Conservation (phyloP, 2,888 invertebrate species). For the Pomacea canaliculata region DNA sequence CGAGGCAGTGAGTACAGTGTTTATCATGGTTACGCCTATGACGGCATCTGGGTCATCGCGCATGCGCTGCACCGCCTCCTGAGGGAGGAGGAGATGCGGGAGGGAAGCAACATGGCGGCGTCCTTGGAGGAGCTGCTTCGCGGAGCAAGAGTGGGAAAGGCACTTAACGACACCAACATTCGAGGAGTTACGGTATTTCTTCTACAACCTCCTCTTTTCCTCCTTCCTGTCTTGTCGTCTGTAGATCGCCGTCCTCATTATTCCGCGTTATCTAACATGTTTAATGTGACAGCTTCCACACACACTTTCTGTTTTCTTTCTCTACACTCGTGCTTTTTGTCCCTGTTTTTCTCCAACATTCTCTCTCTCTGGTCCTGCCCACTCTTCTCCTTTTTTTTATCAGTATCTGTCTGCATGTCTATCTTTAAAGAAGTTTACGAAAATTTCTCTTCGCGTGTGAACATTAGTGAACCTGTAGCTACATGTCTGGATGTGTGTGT, state of each 20-base stretch:
- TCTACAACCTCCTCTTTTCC: not conserved
- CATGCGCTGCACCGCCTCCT: conserved; percentile 92
- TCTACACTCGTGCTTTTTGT: not conserved
- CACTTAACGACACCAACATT: conserved; percentile 91
- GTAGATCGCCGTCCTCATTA: not conserved
- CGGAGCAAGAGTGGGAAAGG: conserved; percentile 68
- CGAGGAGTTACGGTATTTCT: conserved; percentile 80
- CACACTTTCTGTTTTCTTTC: not conserved
- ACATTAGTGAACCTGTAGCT: not conserved
- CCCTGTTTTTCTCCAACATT: no score
- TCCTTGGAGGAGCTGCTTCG: conserved; percentile 38
- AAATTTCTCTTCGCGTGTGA: not conserved
- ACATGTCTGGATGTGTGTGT: not conserved
- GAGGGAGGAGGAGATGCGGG: conserved; percentile 19
- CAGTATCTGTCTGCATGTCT: not conserved
- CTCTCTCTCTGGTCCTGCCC: not conserved
- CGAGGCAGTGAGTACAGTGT: conserved; percentile 88
- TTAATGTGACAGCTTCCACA: not conserved
- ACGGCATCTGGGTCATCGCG: conserved; percentile 98
- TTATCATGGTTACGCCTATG: conserved; percentile 98
- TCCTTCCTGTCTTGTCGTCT: not conserved
- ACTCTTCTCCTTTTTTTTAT: not conserved
- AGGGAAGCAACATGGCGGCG: conserved; percentile 15
- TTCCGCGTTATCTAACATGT: not conserved
- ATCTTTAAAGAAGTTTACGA: not conserved